A percentile compares a stretch with the other conserved stretches of the same genome.
phyloP scores from a whole-genome alignment of 2,888 invertebrate genomes.

The Coelopa pilipes region DNA sequence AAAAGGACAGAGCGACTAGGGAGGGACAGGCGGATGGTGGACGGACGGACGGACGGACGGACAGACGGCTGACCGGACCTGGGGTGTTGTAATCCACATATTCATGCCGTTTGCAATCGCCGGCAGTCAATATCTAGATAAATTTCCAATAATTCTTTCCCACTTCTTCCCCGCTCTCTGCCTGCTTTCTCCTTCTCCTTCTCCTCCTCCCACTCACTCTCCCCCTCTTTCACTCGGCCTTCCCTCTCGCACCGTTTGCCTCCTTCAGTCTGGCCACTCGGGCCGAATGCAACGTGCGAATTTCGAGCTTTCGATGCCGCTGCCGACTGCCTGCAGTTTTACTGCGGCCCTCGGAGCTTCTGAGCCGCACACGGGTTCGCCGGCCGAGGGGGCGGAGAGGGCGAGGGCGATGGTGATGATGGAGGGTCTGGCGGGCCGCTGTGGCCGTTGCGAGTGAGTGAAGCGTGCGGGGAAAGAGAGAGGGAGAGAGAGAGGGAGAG shows the following conservation, averaged over 20 bases:
- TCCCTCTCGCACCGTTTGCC: not conserved
- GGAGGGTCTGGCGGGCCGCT: no score
- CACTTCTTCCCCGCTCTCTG: not conserved
- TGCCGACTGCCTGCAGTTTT: conserved; percentile 10
- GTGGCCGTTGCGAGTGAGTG: no score
- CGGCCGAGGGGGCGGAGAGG: no score
- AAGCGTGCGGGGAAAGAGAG: not conserved
- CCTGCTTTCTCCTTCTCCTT: no score
- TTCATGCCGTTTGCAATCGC: conserved; percentile 8
- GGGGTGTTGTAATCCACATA: conserved; percentile 3
- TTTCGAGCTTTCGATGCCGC: no score
- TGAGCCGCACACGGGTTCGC: not conserved
- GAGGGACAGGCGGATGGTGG: no score
- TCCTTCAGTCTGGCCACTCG: not conserved
- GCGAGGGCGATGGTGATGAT: no score
- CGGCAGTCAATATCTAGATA: conserved; percentile 27
- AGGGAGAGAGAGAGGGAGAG: not conserved
- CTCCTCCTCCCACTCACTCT: no score
- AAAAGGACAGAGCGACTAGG: no score
- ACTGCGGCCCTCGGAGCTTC: conserved; percentile 7
- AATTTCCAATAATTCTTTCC: not conserved
- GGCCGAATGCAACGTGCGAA: not conserved
- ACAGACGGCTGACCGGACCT: not conserved
- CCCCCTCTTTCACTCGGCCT: no score
- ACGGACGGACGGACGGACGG: no score